A percentile compares a stretch with the other conserved stretches of the same genome.
Evolutionary conservation across 1,140 invertebrate genomes (phyloP).

Genomic region (Luehdorfia chinensis): DNA sequence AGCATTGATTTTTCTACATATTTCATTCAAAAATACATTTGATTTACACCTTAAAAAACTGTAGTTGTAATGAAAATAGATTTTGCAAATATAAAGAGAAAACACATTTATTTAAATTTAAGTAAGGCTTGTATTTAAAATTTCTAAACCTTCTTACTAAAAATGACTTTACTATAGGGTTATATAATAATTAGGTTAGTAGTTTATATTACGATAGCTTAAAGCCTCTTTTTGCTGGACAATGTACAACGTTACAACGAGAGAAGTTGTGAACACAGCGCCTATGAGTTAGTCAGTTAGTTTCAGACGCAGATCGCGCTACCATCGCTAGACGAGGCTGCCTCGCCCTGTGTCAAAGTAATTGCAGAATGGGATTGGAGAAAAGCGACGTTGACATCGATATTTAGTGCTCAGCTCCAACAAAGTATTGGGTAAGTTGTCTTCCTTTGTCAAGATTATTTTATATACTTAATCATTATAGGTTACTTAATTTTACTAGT

Average conservation of each 20-base stretch:
- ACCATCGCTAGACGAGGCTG: slow-evolving; percentile 14
- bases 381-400: not conserved
- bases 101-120: too few relatives aligned
- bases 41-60: too few relatives aligned
- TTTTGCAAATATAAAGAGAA: too few relatives aligned
- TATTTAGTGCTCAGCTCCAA: not conserved
- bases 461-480: too few relatives aligned
- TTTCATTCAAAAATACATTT: too few relatives aligned
- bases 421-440: not conserved
- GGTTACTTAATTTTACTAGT: too few relatives aligned
- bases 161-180: not conserved
- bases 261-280: slow-evolving; percentile 9
- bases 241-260: not conserved
- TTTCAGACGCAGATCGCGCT: slow-evolving; percentile 24
- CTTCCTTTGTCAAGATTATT: too few relatives aligned
- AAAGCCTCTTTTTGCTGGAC: not conserved
- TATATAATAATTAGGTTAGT: slow-evolving; percentile 12
- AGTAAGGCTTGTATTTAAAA: not conserved
- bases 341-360: slow-evolving; percentile 6
- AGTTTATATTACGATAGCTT: not conserved
- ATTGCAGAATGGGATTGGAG: slow-evolving; percentile 25
- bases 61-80: too few relatives aligned
- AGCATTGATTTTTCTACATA: too few relatives aligned
- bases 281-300: slow-evolving; percentile 21
- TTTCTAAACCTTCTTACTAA: not conserved